Conservation (phyloP, 2,888 invertebrate genomes). For the Habroteleia sp. region DNA sequence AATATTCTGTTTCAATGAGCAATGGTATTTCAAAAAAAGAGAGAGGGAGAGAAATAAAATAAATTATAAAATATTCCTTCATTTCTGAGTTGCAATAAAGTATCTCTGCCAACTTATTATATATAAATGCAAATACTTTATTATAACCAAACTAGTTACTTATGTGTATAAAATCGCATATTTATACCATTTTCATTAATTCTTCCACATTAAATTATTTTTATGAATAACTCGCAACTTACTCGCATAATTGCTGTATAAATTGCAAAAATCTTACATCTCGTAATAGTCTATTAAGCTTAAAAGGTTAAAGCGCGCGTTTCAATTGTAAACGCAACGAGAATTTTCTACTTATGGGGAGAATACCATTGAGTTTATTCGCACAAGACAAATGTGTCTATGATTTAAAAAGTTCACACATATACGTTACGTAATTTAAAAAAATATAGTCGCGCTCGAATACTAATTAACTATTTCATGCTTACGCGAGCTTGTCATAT, state of each 20-base stretch:
- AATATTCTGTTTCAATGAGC: no score
- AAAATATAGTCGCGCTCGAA: slow-evolving; percentile 2
- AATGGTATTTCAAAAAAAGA: no score
- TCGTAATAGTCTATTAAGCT: slow-evolving; percentile 23
- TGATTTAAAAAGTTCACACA: slow-evolving; percentile 41
- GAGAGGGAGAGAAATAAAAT: background rate
- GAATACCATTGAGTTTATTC: slow-evolving; percentile 31
- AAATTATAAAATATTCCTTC: background rate
- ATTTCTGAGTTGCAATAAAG: slow-evolving; percentile 4
- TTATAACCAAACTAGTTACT: no score
- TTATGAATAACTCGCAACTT: slow-evolving; percentile 12
- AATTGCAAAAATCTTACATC: slow-evolving; percentile 22
- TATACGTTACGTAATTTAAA: slow-evolving; percentile 3
- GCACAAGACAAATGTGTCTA: slow-evolving; percentile 10
- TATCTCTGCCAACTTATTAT: no score
- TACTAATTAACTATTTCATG: slow-evolving; percentile 48
- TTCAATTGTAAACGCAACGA: slow-evolving; percentile 16
- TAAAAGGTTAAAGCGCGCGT: slow-evolving; percentile 15
- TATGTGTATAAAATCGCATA: background rate
- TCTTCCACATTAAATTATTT: slow-evolving; percentile 16
- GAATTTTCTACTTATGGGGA: slow-evolving; percentile 9
- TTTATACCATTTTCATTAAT: slow-evolving; percentile 34
- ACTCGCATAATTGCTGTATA: slow-evolving; percentile 20
- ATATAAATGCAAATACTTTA: no score
- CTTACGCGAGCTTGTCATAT: slow-evolving; percentile 48